Percentiles rank a stretch among this genome's conserved stretches.
Evolutionary conservation across 2,888 invertebrate genomes (phyloP).

Genomic region (Cryptophagus acutangulus): DNA sequence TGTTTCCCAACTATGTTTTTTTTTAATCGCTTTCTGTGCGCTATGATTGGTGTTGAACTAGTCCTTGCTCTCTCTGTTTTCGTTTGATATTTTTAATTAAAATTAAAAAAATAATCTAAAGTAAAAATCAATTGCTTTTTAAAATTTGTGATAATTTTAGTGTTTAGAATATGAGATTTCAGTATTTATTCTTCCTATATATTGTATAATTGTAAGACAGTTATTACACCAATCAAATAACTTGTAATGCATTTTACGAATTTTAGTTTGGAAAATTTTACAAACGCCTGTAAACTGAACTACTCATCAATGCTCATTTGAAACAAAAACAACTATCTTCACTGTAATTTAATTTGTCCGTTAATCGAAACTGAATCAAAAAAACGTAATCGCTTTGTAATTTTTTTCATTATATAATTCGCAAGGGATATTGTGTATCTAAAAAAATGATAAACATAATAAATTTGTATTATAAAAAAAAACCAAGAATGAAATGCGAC

Average conservation of each 20-base stretch:
- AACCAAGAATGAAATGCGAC: background rate
- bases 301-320: too few species aligned
- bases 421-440: constrained; percentile 68
- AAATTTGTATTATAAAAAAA: constrained; percentile 62
- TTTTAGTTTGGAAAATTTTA: too few species aligned
- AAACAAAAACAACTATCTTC: constrained; percentile 12
- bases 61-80: constrained; percentile 29
- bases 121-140: too few species aligned
- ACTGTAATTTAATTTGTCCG: too few species aligned
- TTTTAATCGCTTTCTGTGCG: constrained; percentile 12
- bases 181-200: constrained; percentile 22
- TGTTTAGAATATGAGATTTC: constrained; percentile 22
- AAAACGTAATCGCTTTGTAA: constrained; percentile 70
- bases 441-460: constrained; percentile 51
- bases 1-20: background rate
- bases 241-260: constrained; percentile 16
- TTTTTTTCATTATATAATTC: constrained; percentile 60
- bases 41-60: constrained; percentile 39
- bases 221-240: constrained; percentile 40
- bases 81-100: background rate
- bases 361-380: too few species aligned
- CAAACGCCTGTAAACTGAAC: too few species aligned
- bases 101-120: background rate
- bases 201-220: constrained; percentile 21
- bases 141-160: constrained; percentile 40